Evolutionary conservation across 2,797 vertebrate species (phyloP).

Genomic region (Danio tinwini): DNA sequence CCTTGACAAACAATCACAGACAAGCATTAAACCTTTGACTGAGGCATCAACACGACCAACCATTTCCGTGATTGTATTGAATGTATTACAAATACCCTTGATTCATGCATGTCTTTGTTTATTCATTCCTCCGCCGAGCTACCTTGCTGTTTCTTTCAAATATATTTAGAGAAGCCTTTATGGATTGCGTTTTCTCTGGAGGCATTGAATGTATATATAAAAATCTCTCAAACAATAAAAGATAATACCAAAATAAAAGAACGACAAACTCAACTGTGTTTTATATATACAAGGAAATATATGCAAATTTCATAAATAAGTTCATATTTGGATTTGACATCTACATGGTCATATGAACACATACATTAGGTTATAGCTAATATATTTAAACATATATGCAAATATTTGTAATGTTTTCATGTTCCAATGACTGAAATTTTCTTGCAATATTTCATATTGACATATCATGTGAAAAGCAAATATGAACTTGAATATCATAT

Average conservation of each 20-base stretch:
- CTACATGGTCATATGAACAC: no score
- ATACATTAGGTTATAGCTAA: no score
- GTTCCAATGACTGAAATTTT: no score
- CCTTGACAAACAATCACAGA: conserved; percentile 64
- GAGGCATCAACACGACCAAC: conserved; percentile 87
- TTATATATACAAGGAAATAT: no score
- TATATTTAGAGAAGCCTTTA: background rate
- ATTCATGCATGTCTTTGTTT: conserved; percentile 85
- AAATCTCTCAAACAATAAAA: background rate
- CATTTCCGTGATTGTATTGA: conserved; percentile 87
- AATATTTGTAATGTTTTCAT: no score
- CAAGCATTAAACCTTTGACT: conserved; percentile 75
- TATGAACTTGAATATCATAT: no score
- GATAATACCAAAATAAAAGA: background rate
- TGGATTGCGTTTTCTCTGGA: background rate
- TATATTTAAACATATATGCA: no score
- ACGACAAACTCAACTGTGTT: background rate
- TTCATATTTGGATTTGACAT: no score
- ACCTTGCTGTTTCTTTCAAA: background rate
- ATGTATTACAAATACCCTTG: conserved; percentile 98
- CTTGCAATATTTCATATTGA: no score
- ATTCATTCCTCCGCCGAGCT: background rate
- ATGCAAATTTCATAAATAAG: no score
- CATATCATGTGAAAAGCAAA: no score
- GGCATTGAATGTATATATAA: no score